These are phyloP conservation scores for Arizona elegans DNA, from an alignment of 2,113 vertebrate genomes.

Conservation along the genomic window DNA sequence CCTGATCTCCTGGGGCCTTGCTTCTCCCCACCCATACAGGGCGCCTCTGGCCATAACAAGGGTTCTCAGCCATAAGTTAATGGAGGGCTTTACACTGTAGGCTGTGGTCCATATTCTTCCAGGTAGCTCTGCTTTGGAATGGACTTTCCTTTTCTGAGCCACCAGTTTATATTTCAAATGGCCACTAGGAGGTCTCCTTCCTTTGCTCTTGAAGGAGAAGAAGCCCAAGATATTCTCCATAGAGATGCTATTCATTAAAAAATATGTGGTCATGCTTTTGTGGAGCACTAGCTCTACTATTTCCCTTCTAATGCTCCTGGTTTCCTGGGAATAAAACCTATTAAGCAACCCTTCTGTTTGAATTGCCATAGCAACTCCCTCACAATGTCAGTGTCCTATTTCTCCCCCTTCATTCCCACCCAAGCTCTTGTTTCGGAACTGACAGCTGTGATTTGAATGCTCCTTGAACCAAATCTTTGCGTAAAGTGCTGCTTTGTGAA, in stretches of 20 bases:
- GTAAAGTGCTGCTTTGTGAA: conserved; percentile 19
- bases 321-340: conserved; percentile 73
- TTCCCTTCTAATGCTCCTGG: conserved; percentile 2
- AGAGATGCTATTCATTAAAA: conserved; percentile 55
- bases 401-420: conserved; percentile 43
- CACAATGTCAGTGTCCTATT: conserved; percentile 68
- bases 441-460: conserved; percentile 73
- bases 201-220: neutral
- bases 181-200: neutral
- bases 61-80: neutral
- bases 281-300: conserved; percentile 43
- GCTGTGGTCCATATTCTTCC: neutral
- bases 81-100: neutral
- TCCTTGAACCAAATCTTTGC: conserved; percentile 72
- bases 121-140: neutral
- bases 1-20: neutral
- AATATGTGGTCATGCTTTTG: conserved; percentile 34
- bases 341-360: conserved; percentile 59
- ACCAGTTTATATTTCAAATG: neutral
- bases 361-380: conserved; percentile 69
- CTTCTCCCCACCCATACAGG: neutral
- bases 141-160: conserved; percentile 15
- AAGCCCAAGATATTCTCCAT: conserved; percentile 44
- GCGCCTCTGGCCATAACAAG: neutral
- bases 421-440: conserved; percentile 66